Conservation (phyloP, 2,888 invertebrate species). For the Andrena haemorrhoa region DNA sequence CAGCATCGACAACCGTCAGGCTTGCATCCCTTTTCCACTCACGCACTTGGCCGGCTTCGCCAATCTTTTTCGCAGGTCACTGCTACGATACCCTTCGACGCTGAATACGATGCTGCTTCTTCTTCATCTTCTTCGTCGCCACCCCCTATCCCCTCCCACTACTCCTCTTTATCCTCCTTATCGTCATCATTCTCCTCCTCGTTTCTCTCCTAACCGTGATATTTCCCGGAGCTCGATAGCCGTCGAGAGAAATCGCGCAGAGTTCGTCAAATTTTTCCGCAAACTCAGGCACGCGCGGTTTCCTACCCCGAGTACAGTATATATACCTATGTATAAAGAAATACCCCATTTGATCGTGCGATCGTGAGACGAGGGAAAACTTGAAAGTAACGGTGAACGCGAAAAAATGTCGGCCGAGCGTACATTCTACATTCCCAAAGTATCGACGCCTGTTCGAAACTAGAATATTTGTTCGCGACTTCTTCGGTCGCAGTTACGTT, state of each 20-base stretch:
- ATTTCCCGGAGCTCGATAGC: constrained; percentile 26
- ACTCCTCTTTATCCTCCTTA: neutral
- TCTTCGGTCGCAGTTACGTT: too few species aligned
- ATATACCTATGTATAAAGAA: neutral
- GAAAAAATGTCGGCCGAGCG: neutral
- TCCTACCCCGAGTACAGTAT: too few species aligned
- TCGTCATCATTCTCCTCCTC: neutral
- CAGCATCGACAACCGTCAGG: constrained; percentile 60
- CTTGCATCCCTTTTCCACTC: constrained; percentile 68
- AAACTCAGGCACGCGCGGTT: constrained; percentile 9
- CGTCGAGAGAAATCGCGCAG: constrained; percentile 31
- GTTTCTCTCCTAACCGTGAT: neutral
- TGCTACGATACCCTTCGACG: constrained; percentile 56
- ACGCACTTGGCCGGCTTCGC: constrained; percentile 69
- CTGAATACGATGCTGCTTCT: constrained; percentile 13
- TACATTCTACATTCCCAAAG: neutral
- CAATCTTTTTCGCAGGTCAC: constrained; percentile 69
- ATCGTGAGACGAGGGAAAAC: neutral
- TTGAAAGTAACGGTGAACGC: neutral
- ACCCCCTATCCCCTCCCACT: neutral
- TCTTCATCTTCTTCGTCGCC: neutral
- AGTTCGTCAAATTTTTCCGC: constrained; percentile 56
- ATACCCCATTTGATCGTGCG: neutral
- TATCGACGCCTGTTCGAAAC: neutral
- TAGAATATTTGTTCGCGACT: too few species aligned